Conservation (phyloP, 2,888 invertebrate genomes). For the Druceiella hillmani region DNA sequence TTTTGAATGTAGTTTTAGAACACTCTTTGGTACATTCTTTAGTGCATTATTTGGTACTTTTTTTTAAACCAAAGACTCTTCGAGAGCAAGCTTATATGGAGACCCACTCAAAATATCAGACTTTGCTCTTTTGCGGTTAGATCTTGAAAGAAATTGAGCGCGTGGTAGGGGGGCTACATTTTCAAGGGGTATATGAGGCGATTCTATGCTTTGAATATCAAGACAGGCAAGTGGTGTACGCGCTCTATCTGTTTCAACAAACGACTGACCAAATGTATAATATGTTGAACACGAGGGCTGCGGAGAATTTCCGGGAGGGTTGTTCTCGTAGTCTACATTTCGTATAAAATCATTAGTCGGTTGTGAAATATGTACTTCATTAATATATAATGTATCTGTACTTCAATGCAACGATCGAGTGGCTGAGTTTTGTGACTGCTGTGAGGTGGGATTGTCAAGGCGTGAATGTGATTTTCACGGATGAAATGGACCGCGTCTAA, state of each 20-base stretch:
- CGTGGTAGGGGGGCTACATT: constrained; percentile 11
- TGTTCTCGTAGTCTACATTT: background rate
- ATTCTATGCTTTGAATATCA: constrained; percentile 10
- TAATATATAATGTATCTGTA: too few relatives aligned
- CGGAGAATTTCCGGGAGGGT: constrained; percentile 2
- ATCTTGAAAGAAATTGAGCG: constrained; percentile 10
- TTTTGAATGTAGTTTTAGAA: constrained; percentile 3
- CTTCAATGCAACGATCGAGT: too few relatives aligned
- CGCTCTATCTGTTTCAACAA: constrained; percentile 4
- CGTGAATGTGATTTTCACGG: too few relatives aligned
- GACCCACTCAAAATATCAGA: constrained; percentile 8
- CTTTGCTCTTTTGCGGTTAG: constrained; percentile 11
- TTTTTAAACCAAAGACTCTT: constrained; percentile 6
- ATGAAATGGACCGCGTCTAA: too few relatives aligned
- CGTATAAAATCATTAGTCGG: too few relatives aligned
- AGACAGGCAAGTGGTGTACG: constrained; percentile 7
- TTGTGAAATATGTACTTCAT: too few relatives aligned
- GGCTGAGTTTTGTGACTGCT: too few relatives aligned
- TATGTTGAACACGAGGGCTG: background rate
- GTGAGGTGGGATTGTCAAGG: too few relatives aligned
- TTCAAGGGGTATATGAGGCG: constrained; percentile 8
- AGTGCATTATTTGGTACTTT: too few relatives aligned
- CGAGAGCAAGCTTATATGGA: too few relatives aligned
- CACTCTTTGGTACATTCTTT: constrained; percentile 4
- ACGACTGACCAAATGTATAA: background rate